Percentiles rank a stretch among this genome's conserved stretches.
Evolutionary conservation across 2,113 vertebrate genomes (phyloP).

Genomic region (Microtus oregoni): DNA sequence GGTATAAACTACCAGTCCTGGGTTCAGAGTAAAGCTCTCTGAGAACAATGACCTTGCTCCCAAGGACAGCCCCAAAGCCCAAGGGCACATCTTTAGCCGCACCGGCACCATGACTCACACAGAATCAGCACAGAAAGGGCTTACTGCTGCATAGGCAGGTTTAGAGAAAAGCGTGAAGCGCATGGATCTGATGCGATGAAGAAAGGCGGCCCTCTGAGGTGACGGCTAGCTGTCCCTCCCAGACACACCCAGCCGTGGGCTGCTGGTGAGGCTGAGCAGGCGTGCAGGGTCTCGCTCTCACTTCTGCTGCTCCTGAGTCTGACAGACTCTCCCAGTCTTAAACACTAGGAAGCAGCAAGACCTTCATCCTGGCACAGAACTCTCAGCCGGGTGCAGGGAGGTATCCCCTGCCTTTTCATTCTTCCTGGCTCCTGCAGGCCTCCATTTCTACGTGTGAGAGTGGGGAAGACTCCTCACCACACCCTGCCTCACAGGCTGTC

Average conservation of each 20-base stretch:
- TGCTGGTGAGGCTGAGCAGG: constrained; percentile 8
- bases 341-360: neutral
- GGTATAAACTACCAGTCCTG: neutral
- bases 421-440: neutral
- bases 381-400: neutral
- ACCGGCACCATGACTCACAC: too few relatives aligned
- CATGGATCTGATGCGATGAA: neutral
- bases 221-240: neutral
- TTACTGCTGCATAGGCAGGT: neutral
- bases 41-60: neutral
- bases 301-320: neutral
- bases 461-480: neutral
- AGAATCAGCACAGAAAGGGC: neutral
- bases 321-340: neutral
- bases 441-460: constrained; percentile 12
- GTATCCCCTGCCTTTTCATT: accelerated
- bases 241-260: constrained; percentile 1
- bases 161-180: neutral
- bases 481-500: constrained; percentile 29
- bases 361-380: neutral
- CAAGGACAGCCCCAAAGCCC: neutral
- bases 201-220: neutral
- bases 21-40: neutral
- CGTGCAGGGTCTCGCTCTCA: constrained; percentile 15
- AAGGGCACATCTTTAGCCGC: neutral